Percentiles rank a stretch among this genome's conserved stretches.
These are phyloP conservation scores for Neosilurus hyrtlii DNA, from an alignment of 2,797 vertebrate genomes.

Conservation along the genomic window DNA sequence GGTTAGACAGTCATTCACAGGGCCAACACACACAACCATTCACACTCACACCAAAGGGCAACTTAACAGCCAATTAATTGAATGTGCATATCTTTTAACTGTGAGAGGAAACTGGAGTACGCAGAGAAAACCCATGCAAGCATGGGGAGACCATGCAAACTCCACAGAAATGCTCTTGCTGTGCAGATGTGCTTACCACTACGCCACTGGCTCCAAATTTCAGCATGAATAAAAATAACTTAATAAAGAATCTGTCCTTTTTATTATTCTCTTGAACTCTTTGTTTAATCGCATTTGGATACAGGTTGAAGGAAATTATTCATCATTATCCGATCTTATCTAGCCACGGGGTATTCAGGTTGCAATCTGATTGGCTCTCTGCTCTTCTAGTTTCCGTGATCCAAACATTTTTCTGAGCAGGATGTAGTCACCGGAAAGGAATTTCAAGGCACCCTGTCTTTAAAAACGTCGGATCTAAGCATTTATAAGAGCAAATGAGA, in stretches of 20 bases:
- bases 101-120: too few species aligned
- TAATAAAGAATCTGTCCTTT: background rate
- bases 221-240: background rate
- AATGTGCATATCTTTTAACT: too few species aligned
- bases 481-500: slow-evolving; percentile 9
- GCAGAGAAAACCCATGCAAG: too few species aligned
- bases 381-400: background rate
- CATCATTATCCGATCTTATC: background rate
- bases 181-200: too few species aligned
- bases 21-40: too few species aligned
- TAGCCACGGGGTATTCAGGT: background rate
- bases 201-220: background rate
- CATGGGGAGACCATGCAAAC: too few species aligned
- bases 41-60: too few species aligned
- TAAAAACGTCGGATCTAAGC: background rate
- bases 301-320: background rate
- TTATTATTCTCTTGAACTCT: background rate
- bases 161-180: too few species aligned
- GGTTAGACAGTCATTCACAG: too few species aligned
- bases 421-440: background rate
- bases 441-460: background rate
- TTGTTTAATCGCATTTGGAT: background rate
- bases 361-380: background rate
- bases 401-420: background rate
- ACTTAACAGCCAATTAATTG: too few species aligned